Evolutionary conservation across 2,113 vertebrate species (phyloP).

Genomic region (Sebastes fasciatus): DNA sequence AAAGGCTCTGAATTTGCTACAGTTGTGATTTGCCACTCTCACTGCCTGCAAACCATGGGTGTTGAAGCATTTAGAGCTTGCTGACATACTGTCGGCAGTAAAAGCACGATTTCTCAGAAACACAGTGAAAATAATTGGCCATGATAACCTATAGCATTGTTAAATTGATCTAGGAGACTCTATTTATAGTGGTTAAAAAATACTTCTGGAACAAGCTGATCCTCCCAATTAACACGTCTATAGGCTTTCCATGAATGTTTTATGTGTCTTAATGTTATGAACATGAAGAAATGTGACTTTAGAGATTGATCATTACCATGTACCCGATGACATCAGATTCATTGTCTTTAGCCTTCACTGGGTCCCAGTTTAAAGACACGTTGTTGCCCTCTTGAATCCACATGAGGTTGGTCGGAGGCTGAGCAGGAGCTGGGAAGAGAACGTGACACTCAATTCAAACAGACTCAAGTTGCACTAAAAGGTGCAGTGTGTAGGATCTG

Average conservation of each 20-base stretch:
- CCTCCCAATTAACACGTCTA: background rate
- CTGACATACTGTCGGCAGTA: background rate
- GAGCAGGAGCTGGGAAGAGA: slow-evolving; percentile 87
- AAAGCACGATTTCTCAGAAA: background rate
- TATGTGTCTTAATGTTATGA: background rate
- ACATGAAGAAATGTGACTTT: background rate
- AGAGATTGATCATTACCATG: slow-evolving; percentile 84
- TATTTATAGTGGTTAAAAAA: background rate
- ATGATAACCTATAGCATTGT: background rate
- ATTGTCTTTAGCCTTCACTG: slow-evolving; percentile 91
- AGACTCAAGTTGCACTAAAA: background rate
- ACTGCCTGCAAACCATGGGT: background rate
- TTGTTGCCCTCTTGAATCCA: slow-evolving; percentile 96
- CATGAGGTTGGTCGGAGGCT: slow-evolving; percentile 90
- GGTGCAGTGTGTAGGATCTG: too few species aligned
- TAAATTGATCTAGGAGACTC: background rate
- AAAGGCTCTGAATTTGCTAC: background rate
- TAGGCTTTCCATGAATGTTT: background rate
- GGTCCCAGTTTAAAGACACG: slow-evolving; percentile 93
- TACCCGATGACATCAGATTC: slow-evolving; percentile 97
- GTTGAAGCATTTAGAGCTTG: background rate
- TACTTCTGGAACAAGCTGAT: background rate
- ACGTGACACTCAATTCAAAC: slow-evolving; percentile 32
- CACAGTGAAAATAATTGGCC: background rate
- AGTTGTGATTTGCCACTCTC: background rate